Evolutionary conservation across 2,113 vertebrate species (phyloP), one percentile per base, ranked within the genome.

Genomic region (Varanus salvator): DNA sequence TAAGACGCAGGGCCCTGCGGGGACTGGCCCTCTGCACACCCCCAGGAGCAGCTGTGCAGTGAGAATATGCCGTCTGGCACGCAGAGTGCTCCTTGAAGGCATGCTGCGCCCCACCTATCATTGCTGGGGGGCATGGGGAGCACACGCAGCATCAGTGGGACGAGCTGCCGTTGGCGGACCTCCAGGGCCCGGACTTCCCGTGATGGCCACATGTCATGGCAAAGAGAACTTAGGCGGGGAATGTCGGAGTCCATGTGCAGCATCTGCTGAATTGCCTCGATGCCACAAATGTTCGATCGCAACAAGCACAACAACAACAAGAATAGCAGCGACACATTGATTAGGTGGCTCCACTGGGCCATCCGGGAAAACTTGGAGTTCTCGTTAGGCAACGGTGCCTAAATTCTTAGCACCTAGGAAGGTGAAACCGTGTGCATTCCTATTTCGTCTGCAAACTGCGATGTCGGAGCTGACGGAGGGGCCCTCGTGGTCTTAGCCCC

Each of bases 151-250:
- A 64, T 64, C 21, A 4, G 19, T 64, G 15, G 60, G 60, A 15
- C 21, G 60, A 19, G 17, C 34, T 75, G 72, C 72, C 34, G 5
- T 52, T 29, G 4, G 48, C 48, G 23, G 3, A 29, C 48, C 48
- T 52, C 6, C 77, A 52, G 27, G 25, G 23, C 48, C 27, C 4
- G 12, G 11, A 44, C 44, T 31, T 23, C 38, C 44, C 15, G 2
- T 0, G 27, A 25, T 17, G 12, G 1, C 31, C 78, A n/a, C 12
- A 44, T 14, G 19, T 6, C 15, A n/a, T n/a, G n/a, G 52, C 2
- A 14, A 31, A 27, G 69, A 14, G 29, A 72, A 8, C 69, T 72
- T 31, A 54, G 50, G 54, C 54, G 15, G 31, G 15, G 50, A 31
- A 52, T 31, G 29, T 23, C 29, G 14, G 31, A 29, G 78, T 44